Conservation (phyloP, 2,797 vertebrate species). For the Coluber constrictor region DNA sequence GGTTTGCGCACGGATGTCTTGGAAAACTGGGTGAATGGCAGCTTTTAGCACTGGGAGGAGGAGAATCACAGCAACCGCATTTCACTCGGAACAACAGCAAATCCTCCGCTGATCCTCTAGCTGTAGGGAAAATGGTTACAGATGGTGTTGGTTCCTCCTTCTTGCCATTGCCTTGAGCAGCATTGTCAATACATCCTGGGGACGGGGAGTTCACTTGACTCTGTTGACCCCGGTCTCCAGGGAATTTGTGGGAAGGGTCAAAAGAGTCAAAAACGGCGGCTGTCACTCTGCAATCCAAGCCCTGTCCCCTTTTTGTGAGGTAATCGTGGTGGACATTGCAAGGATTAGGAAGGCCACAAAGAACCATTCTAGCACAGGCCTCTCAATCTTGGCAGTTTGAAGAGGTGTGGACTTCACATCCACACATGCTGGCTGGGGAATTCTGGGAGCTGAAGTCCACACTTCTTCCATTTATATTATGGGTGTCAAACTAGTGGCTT, state of each 20-base stretch:
- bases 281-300: not conserved
- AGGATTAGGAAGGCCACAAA: not conserved
- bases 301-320: not conserved
- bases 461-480: not conserved
- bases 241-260: not conserved
- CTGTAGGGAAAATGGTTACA: conserved; percentile 61
- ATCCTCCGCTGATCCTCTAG: conserved; percentile 49
- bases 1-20: conserved; percentile 81
- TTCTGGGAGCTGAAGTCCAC: not conserved
- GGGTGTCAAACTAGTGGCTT: too few relatives aligned
- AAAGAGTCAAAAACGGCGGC: not conserved
- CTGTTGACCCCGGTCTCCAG: not conserved
- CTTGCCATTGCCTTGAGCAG: conserved; percentile 38
- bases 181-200: not conserved
- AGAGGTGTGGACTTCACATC: not conserved
- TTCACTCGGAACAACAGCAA: not conserved
- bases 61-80: conserved; percentile 55
- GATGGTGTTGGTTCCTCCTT: conserved; percentile 38
- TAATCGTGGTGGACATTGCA: not conserved
- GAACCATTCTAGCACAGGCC: not conserved
- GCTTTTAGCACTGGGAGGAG: conserved; percentile 50
- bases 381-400: not conserved
- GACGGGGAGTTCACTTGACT: too few relatives aligned
- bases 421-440: not conserved
- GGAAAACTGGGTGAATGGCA: conserved; percentile 76